Base-by-base conservation (phyloP, 2,113 vertebrate species). In the Coreoperca whiteheadi region DNA sequence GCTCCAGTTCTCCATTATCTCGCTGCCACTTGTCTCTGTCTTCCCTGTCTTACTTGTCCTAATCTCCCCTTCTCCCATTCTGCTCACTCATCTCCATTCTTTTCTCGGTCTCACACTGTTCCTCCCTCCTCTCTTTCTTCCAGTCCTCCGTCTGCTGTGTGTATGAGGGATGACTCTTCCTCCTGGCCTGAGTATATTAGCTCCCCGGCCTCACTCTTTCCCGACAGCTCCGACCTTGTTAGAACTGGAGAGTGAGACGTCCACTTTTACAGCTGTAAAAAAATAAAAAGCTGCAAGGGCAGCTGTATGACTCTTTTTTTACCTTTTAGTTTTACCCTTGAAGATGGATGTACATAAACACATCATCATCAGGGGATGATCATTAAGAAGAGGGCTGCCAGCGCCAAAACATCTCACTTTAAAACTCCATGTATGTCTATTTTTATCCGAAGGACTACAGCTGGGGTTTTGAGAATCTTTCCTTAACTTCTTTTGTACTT, bases 171-270 rank as follows among this genome's bases (percentile, higher is more conserved):
- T 92, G 86, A 73, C 64, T 86, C 86, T 93, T 93, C 86, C 90
- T 89, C 82, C 82, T 83, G 80, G 86, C 80, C 85, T 71, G 80
- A 82, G 90, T 93, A 86, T 85, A 91, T 93, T 90, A 92, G 82
- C 72, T 77, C 71, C 77, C 66, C 65, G 30, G 89, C 88, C 89
- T 92, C 85, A 86, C 88, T 91, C 89, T 88, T 86, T 86, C 61
- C 87, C 84, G 92, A 91, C 94, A 93, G 91, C 85, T 86, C 53
- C 88, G 91, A 94, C 94, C 94, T 95, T 94, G 94, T 94, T 94
- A 91, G 90, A 90, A 82, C 87, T 74, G 41, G 73, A 91, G 90
- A 94, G 89, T 90, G 83, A 94, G 91, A 94, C 79, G 73, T 93
- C 92, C 90, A 88, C 87, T 84, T 87, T 86, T 82, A 79, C 83